Base-by-base conservation (phyloP, 2,797 vertebrate genomes). In the Eleutherodactylus coqui region DNA sequence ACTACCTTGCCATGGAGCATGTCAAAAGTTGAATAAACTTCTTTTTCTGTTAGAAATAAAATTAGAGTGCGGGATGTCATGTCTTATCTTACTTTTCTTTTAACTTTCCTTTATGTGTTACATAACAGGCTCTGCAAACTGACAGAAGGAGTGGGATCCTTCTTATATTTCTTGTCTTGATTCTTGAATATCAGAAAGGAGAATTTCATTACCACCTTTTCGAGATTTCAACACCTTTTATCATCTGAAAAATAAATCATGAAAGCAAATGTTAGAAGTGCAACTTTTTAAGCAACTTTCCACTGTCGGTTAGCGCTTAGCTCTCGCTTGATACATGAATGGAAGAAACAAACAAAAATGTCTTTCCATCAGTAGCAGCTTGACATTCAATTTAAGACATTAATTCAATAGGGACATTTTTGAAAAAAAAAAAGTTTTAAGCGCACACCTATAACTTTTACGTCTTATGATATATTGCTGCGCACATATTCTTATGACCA, bases 11-110 rank as follows among this genome's bases (percentile, higher is more conserved):
- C 34, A 80, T 67, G 34, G 58, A 84, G 77, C 69, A 84, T 84
- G 86, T 84, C 82, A 84, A 87, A 84, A 84, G 86, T 87, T 84
- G 82, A 84, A 84, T 78, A 84, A 80, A 87, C 82, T 80, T 84
- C 29, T 80, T 41, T 80, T 77, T 67, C 75, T 81, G 64, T 79
- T 83, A 78, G 79, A 87, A 84, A 87, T 84, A 84, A 87, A 87
- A 86, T 84, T 62, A 84, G 34, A 87, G 86, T 27, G 76, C 67
- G 51, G 45, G 32, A 75, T 87, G 86, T 86, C 85, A 86, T 70
- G 29, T 87, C 86, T 75, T 49, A 51, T 84, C 82, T 87, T 80
- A 80, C 64, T 79, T 60, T 84, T 62, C 69, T 87, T 87, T 87
- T 80, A 87, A 79, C 82, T 87, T 87, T 73, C 9, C 79, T 87